These are phyloP conservation scores for Tragelaphus scriptus DNA, from an alignment of 2,113 vertebrate species.

Conservation along the genomic window DNA sequence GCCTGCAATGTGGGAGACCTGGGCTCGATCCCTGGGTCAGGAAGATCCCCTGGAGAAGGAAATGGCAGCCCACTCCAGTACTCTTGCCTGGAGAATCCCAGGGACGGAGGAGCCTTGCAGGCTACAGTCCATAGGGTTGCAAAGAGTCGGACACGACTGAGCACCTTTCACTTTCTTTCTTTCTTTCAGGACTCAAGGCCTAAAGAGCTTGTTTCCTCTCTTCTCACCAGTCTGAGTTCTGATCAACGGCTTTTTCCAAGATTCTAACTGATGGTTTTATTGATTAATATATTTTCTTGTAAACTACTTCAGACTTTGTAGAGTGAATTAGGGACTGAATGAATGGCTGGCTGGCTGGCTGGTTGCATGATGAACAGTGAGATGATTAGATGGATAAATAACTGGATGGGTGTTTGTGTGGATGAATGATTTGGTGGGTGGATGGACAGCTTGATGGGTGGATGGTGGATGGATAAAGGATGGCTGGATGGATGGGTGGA, in stretches of 20 bases:
- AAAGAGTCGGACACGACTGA: not conserved
- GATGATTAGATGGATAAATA: not conserved
- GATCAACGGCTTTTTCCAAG: not conserved
- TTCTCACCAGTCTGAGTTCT: no score
- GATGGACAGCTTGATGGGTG: not conserved
- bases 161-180: not conserved
- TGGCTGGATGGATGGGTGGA: not conserved
- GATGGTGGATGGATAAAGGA: not conserved
- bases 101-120: not conserved
- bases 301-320: not conserved
- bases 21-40: not conserved
- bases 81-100: not conserved
- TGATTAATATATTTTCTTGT: not conserved
- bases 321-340: not conserved
- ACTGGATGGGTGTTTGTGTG: not conserved
- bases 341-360: not conserved
- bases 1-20: not conserved
- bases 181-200: not conserved
- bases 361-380: no score
- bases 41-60: not conserved
- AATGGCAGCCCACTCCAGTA: not conserved
- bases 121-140: accelerated
- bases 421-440: no score
- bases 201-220: not conserved
- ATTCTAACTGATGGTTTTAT: not conserved